Evolutionary conservation across 2,113 vertebrate species (phyloP).

Genomic region (Nycticryphes semicollaris): DNA sequence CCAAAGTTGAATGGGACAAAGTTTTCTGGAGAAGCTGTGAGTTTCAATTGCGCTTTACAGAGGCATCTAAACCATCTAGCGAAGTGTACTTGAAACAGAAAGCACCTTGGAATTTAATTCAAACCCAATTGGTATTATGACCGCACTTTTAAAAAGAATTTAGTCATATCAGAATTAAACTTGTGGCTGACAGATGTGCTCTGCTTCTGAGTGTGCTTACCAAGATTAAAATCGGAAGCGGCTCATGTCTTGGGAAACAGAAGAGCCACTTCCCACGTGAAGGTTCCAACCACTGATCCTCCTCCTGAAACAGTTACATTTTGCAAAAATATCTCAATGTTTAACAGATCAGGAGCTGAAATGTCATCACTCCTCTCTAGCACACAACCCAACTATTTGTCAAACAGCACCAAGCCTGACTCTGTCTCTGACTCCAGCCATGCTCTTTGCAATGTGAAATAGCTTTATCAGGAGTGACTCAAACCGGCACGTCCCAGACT

Average conservation of each 20-base stretch:
- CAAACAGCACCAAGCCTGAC: background rate
- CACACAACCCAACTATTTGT: background rate
- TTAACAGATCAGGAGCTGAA: background rate
- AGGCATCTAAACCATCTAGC: background rate
- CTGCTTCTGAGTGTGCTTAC: background rate
- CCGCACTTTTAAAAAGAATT: background rate
- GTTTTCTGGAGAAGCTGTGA: background rate
- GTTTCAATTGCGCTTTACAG: background rate
- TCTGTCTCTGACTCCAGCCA: background rate
- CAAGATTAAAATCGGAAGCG: background rate
- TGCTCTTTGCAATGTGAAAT: background rate
- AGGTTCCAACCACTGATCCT: background rate
- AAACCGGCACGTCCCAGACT: fast-evolving
- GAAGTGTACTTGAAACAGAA: background rate
- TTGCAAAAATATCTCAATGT: background rate
- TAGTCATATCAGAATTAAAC: background rate
- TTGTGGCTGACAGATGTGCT: background rate
- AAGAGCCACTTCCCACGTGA: background rate
- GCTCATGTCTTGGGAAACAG: background rate
- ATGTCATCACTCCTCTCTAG: background rate
- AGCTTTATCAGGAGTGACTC: background rate
- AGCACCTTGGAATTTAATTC: background rate
- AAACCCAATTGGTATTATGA: background rate
- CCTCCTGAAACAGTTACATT: background rate
- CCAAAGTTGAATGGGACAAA: background rate